Evolutionary conservation across 2,888 invertebrate genomes (phyloP).

Genomic region (Caenorhabditis sp.): DNA sequence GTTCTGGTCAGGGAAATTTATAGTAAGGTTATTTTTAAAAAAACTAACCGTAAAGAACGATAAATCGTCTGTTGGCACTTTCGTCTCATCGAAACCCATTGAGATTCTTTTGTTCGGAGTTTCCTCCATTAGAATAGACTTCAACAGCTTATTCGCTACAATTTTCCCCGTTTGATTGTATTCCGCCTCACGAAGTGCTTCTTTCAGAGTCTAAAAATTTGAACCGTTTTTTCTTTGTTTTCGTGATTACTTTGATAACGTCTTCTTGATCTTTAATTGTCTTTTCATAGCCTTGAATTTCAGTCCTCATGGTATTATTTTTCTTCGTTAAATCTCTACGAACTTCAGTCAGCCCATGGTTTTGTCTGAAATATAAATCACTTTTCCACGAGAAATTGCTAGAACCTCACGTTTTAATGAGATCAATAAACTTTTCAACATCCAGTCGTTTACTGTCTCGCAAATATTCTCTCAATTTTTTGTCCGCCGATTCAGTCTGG

Average conservation of each 20-base stretch:
- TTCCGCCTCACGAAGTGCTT: constrained; percentile 15
- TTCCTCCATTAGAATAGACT: constrained; percentile 13
- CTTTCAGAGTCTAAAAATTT: constrained; percentile 21
- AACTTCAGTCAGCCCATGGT: constrained; percentile 23
- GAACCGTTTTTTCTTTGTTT: neutral
- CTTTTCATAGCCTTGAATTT: neutral
- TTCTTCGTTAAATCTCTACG: constrained; percentile 19
- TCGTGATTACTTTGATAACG: neutral
- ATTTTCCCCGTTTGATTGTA: too few species aligned
- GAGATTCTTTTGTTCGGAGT: constrained; percentile 41
- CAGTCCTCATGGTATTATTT: constrained; percentile 12
- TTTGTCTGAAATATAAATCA: constrained; percentile 42
- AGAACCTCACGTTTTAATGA: constrained; percentile 28
- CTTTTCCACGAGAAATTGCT: neutral
- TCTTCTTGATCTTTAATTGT: neutral
- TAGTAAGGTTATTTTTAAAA: too few species aligned
- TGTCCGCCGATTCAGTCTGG: constrained; percentile 15
- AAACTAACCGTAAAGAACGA: constrained; percentile 34
- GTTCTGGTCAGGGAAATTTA: too few species aligned
- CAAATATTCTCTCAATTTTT: constrained; percentile 26
- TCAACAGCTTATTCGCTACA: too few species aligned
- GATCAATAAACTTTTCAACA: constrained; percentile 37
- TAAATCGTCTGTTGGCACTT: constrained; percentile 3
- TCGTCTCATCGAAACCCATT: constrained; percentile 44
- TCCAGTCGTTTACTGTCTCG: constrained; percentile 19